These are phyloP conservation scores for Dolomedes plantarius DNA, from an alignment of 2,888 invertebrate species.

Conservation along the genomic window DNA sequence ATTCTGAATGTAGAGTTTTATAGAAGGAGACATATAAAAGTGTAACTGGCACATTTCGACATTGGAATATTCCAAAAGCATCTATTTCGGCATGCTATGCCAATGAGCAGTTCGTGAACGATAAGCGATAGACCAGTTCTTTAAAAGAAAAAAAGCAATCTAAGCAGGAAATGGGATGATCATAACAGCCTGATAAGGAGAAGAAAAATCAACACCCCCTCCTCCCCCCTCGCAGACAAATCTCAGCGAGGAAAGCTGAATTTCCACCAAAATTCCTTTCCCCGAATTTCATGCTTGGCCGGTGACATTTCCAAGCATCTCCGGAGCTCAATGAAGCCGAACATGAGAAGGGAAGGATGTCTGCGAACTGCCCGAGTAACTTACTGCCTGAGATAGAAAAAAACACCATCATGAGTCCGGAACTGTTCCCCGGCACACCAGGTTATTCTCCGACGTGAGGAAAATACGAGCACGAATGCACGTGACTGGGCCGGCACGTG, in stretches of 20 bases:
- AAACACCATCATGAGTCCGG: conserved; percentile 1
- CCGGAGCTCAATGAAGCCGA: background rate
- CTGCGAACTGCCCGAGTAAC: conserved; percentile 9
- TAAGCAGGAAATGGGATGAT: background rate
- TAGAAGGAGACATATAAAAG: no score
- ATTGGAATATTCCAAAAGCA: no score
- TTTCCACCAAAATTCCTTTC: conserved; percentile 4
- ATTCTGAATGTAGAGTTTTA: no score
- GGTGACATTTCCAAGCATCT: background rate
- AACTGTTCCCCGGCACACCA: background rate
- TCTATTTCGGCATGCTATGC: no score
- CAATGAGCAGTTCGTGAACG: no score
- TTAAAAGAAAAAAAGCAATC: no score
- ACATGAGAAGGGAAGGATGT: conserved; percentile 1
- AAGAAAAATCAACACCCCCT: background rate
- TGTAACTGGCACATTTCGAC: no score
- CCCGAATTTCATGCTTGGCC: background rate
- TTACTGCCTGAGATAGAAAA: conserved; percentile 3
- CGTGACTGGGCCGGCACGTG: background rate
- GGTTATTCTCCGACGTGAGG: conserved; percentile 7
- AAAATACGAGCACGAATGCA: background rate
- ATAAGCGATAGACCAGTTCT: no score
- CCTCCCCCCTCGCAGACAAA: background rate
- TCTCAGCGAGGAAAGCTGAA: background rate
- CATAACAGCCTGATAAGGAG: background rate